Conservation (phyloP, 1,140 invertebrate genomes). For the Drosophila sp. region DNA sequence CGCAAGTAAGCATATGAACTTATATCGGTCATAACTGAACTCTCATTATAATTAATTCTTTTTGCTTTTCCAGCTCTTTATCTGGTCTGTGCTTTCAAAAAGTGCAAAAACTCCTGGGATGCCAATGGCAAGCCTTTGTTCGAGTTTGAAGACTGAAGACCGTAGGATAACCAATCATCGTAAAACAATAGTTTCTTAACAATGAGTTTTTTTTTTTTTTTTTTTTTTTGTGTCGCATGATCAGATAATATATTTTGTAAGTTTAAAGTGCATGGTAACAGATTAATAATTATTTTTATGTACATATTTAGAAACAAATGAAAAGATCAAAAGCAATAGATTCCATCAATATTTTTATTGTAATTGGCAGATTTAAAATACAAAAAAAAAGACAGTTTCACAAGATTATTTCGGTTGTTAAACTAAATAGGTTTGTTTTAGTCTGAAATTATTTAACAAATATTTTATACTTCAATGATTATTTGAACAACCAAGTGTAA, state of each 20-base stretch:
- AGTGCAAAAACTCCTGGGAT: slow-evolving; percentile 88
- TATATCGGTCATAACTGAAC: not conserved
- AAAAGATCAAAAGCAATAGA: not conserved
- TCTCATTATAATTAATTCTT: fast-evolving
- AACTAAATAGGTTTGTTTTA: not conserved
- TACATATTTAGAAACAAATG: not conserved
- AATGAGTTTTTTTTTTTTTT: slow-evolving; percentile 6
- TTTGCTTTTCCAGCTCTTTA: slow-evolving; percentile 89
- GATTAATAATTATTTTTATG: not conserved
- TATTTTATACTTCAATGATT: not conserved
- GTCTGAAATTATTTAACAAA: not conserved
- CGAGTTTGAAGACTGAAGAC: slow-evolving; percentile 72
- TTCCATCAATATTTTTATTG: not conserved
- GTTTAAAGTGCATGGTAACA: slow-evolving; percentile 15
- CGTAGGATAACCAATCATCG: not conserved
- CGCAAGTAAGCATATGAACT: slow-evolving; percentile 86
- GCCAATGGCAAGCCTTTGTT: slow-evolving; percentile 86
- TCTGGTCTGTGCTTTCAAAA: slow-evolving; percentile 93
- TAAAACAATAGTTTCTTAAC: not conserved
- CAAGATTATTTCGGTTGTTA: not conserved
- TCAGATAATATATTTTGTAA: slow-evolving; percentile 32
- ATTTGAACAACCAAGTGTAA: not conserved
- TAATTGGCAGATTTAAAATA: too few relatives aligned
- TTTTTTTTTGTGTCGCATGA: slow-evolving; percentile 20
- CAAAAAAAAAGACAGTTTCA: not conserved